Evolutionary conservation across 2,113 vertebrate genomes (phyloP).

Genomic region (Platysternon megacephalum): DNA sequence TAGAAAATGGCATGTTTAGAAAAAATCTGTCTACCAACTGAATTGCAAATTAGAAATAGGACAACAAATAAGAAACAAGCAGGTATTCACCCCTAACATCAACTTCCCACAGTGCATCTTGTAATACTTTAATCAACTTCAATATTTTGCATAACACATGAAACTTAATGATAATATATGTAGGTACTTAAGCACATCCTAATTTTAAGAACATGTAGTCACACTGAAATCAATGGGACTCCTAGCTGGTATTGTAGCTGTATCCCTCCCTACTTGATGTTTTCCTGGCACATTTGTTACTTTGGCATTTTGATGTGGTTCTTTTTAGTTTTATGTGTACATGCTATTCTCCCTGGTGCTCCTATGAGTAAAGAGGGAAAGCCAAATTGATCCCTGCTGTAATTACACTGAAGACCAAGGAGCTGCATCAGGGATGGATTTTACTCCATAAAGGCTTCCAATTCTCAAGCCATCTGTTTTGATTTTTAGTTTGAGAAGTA

Average conservation of each 20-base stretch:
- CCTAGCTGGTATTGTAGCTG: neutral
- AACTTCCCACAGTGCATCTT: neutral
- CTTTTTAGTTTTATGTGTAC: neutral
- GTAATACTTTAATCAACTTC: neutral
- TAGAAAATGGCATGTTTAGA: constrained; percentile 24
- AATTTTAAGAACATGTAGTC: neutral
- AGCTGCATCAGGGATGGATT: neutral
- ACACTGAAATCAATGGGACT: neutral
- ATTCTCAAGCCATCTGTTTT: neutral
- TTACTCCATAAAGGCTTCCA: neutral
- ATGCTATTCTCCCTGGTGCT: neutral
- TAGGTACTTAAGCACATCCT: neutral
- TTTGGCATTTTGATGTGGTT: neutral
- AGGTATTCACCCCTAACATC: neutral
- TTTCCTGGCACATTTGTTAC: neutral
- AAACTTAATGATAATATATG: neutral
- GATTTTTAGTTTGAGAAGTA: neutral
- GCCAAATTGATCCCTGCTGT: neutral
- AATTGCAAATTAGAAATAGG: neutral
- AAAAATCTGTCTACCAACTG: neutral
- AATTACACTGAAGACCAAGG: neutral
- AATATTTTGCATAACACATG: too few species aligned
- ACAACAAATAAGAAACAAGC: neutral
- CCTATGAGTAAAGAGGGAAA: neutral
- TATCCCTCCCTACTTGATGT: neutral